Evolutionary conservation across 2,888 invertebrate species (phyloP).

Genomic region (Heliconius hortense): DNA sequence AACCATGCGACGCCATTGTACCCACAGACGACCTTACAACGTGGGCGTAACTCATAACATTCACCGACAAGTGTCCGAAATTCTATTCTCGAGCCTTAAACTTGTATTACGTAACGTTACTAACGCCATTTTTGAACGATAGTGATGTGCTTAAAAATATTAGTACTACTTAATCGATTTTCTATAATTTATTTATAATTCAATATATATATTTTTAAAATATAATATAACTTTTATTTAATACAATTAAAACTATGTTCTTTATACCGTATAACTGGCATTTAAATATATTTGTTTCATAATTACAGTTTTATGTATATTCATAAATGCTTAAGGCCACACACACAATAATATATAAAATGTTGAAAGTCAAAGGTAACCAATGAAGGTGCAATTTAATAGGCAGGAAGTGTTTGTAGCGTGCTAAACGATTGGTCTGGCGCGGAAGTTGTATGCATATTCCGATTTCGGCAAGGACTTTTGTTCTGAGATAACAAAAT

Average conservation of each 20-base stretch:
- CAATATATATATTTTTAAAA: background rate
- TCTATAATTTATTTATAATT: background rate
- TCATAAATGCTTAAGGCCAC: constrained; percentile 22
- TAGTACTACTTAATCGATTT: background rate
- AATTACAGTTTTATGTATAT: constrained; percentile 21
- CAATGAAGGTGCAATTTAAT: constrained; percentile 27
- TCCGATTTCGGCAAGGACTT: constrained; percentile 39
- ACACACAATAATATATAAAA: constrained; percentile 8
- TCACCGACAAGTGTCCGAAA: constrained; percentile 47
- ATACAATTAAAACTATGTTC: background rate
- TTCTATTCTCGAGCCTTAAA: constrained; percentile 63
- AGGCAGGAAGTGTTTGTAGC: constrained; percentile 33
- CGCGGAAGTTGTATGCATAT: constrained; percentile 32
- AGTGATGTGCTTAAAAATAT: constrained; percentile 40
- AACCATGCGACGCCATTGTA: constrained; percentile 11
- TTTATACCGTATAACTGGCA: background rate
- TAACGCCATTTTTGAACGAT: constrained; percentile 47
- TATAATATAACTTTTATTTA: background rate
- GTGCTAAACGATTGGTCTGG: constrained; percentile 24
- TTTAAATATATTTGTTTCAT: constrained; percentile 16
- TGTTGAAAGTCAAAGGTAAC: constrained; percentile 25
- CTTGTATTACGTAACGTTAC: constrained; percentile 65
- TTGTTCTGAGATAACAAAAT: constrained; percentile 33
- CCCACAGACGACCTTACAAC: constrained; percentile 27
- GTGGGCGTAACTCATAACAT: constrained; percentile 46